Percentiles rank a stretch among this genome's conserved stretches.
These are phyloP conservation scores for Beroe forskalii DNA, from an alignment of 37 sponge, comb jelly and placozoan genomes.

Conservation along the genomic window DNA sequence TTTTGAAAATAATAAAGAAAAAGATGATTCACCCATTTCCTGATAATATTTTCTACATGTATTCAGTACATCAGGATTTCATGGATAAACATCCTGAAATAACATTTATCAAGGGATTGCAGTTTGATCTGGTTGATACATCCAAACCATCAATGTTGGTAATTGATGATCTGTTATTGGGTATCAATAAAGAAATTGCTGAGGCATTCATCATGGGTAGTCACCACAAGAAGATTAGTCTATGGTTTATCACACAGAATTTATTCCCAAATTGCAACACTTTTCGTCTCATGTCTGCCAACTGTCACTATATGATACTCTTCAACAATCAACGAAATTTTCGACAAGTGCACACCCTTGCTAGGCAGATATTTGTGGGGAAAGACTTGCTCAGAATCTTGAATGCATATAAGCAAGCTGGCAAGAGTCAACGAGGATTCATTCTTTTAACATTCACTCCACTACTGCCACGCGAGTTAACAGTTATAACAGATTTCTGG, in stretches of 20 bases:
- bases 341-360: constrained; percentile 16
- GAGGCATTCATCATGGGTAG: constrained; percentile 11
- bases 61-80: constrained; percentile 9
- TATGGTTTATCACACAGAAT: constrained; percentile 14
- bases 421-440: not conserved
- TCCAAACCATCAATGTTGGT: not conserved
- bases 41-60: constrained; percentile 43
- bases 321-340: constrained; percentile 35
- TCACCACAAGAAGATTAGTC: not conserved
- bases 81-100: constrained; percentile 24
- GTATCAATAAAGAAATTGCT: not conserved
- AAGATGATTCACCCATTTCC: constrained; percentile 1
- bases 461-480: not conserved
- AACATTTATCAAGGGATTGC: not conserved
- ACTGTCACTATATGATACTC: not conserved
- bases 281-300: constrained; percentile 42
- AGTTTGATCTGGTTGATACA: constrained; percentile 5
- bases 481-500: constrained; percentile 6
- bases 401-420: constrained; percentile 12
- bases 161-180: constrained; percentile 21
- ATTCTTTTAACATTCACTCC: constrained; percentile 19
- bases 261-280: constrained; percentile 44
- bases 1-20: constrained; percentile 2
- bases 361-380: constrained; percentile 34
- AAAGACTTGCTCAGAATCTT: not conserved